phyloP scores from a whole-genome alignment of 2,888 invertebrate genomes.

The Sympetrum striolatum region DNA sequence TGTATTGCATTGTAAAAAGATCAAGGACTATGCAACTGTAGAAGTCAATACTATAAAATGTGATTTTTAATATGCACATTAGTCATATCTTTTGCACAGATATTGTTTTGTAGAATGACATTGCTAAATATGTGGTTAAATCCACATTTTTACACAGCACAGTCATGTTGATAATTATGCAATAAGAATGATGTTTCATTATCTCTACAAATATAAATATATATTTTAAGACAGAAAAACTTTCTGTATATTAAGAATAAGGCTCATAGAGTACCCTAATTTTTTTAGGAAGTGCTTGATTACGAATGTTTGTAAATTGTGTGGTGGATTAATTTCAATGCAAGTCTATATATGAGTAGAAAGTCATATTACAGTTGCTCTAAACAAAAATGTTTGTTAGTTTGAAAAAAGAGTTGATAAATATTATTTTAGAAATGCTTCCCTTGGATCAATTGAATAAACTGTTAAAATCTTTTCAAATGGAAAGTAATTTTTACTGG shows the following conservation, averaged over 20 bases:
- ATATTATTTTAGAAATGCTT: background rate
- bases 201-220: background rate
- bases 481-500: background rate
- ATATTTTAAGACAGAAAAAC: constrained; percentile 26
- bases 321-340: constrained; percentile 12
- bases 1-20: background rate
- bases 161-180: constrained; percentile 9
- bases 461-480: background rate
- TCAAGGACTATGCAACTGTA: constrained; percentile 20
- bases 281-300: constrained; percentile 12
- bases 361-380: background rate
- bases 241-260: constrained; percentile 4
- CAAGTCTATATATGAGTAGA: background rate
- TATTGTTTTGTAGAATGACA: constrained; percentile 31
- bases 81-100: constrained; percentile 40
- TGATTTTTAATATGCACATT: constrained; percentile 24
- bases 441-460: background rate
- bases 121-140: background rate
- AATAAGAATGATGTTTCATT: constrained; percentile 12
- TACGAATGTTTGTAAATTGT: background rate
- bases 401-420: background rate
- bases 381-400: background rate
- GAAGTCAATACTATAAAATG: constrained; percentile 30
- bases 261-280: background rate
- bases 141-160: background rate